These are phyloP conservation scores for Festucalex cinctus DNA, from an alignment of 2,113 vertebrate species.

Conservation along the genomic window DNA sequence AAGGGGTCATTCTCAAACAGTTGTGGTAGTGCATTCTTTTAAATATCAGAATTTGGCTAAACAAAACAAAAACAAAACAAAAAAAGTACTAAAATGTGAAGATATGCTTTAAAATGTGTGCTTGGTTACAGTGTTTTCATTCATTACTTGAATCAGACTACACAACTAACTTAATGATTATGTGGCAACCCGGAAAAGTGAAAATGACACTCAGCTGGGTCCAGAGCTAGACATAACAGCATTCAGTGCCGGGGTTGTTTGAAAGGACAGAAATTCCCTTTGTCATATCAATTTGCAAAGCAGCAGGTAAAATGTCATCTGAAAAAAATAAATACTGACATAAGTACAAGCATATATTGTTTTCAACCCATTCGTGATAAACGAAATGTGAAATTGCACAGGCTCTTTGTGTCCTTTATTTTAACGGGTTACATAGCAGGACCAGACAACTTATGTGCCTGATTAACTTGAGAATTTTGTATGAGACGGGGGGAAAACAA, in stretches of 20 bases:
- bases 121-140: neutral
- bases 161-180: constrained; percentile 5
- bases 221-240: constrained; percentile 56
- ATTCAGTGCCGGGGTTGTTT: constrained; percentile 62
- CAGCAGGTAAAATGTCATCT: constrained; percentile 21
- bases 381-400: constrained; percentile 5
- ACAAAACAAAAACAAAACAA: too few relatives aligned
- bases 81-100: neutral
- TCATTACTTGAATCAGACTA: constrained; percentile 21
- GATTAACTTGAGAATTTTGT: neutral
- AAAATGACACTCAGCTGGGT: constrained; percentile 34
- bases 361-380: constrained; percentile 5
- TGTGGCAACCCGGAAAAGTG: neutral
- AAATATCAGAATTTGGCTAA: neutral
- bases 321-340: constrained; percentile 39
- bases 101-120: neutral
- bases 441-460: neutral
- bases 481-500: neutral
- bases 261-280: constrained; percentile 50
- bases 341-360: constrained; percentile 3
- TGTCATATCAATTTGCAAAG: constrained; percentile 57
- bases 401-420: constrained; percentile 6
- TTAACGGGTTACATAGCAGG: neutral
- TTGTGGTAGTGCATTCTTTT: neutral
- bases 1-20: too few relatives aligned